Evolutionary conservation across 2,113 vertebrate genomes (phyloP).

Genomic region (Lophotis ruficrista): DNA sequence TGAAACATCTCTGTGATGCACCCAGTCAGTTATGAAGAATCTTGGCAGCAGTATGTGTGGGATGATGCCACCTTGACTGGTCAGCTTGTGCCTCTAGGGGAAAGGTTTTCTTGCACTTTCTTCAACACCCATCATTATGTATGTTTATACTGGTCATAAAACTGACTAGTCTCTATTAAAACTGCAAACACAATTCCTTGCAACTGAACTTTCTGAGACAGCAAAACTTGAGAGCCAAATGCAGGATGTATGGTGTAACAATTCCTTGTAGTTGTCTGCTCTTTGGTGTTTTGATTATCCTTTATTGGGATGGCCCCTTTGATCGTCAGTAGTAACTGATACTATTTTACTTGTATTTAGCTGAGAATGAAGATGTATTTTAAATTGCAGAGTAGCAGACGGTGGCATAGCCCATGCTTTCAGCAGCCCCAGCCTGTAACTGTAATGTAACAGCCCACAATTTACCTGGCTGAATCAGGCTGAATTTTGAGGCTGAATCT

Average conservation of each 20-base stretch:
- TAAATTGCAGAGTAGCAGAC: background rate
- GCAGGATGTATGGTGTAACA: background rate
- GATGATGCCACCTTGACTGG: background rate
- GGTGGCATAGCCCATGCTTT: background rate
- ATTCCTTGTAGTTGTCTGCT: background rate
- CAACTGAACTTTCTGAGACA: background rate
- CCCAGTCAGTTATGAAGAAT: background rate
- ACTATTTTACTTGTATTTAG: background rate
- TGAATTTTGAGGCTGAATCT: background rate
- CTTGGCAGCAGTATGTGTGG: background rate
- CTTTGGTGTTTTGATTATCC: background rate
- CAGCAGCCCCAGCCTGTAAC: background rate
- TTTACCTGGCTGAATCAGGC: background rate
- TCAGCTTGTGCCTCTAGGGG: background rate
- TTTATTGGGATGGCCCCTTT: background rate
- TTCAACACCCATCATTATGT: background rate
- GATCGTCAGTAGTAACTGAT: background rate
- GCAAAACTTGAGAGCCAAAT: background rate
- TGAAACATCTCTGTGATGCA: background rate
- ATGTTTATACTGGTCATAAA: background rate
- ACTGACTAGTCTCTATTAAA: background rate
- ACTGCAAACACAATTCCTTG: background rate
- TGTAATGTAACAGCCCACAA: background rate
- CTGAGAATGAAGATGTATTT: background rate
- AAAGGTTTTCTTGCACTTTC: constrained; percentile 30